These are phyloP conservation scores for Leucophora obtusa DNA, from an alignment of 2,888 invertebrate genomes.

Conservation along the genomic window DNA sequence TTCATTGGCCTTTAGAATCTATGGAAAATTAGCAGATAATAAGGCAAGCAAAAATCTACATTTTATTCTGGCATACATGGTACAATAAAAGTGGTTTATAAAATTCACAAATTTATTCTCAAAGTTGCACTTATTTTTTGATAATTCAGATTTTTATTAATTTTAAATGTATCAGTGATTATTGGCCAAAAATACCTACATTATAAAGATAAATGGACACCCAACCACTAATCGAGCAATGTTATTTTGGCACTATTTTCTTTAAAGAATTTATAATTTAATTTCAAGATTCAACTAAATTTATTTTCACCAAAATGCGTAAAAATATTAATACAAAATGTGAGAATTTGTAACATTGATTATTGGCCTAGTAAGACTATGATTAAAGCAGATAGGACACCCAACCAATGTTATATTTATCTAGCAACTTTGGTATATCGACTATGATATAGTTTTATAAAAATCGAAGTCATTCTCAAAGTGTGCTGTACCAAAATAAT, in stretches of 20 bases:
- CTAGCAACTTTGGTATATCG: conserved; percentile 48
- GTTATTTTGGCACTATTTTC: conserved; percentile 67
- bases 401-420: conserved; percentile 36
- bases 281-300: background rate
- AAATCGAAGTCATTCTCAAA: conserved; percentile 66
- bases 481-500: background rate
- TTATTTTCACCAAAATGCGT: background rate
- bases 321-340: background rate
- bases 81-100: conserved; percentile 61
- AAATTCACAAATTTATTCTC: conserved; percentile 40
- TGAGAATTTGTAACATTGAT: conserved; percentile 59
- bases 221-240: conserved; percentile 64
- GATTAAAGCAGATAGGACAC: conserved; percentile 27
- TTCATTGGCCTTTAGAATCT: conserved; percentile 74
- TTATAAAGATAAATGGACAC: conserved; percentile 70
- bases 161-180: conserved; percentile 67
- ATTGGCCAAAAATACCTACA: conserved; percentile 67
- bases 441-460: conserved; percentile 62
- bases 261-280: conserved; percentile 18
- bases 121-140: conserved; percentile 29
- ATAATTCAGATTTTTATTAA: background rate
- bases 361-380: conserved; percentile 54
- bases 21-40: conserved; percentile 64
- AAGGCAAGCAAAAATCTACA: conserved; percentile 76
- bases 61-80: conserved; percentile 70